These are phyloP conservation scores for Synergus laeviventris DNA, from an alignment of 2,888 invertebrate species.

Conservation along the genomic window DNA sequence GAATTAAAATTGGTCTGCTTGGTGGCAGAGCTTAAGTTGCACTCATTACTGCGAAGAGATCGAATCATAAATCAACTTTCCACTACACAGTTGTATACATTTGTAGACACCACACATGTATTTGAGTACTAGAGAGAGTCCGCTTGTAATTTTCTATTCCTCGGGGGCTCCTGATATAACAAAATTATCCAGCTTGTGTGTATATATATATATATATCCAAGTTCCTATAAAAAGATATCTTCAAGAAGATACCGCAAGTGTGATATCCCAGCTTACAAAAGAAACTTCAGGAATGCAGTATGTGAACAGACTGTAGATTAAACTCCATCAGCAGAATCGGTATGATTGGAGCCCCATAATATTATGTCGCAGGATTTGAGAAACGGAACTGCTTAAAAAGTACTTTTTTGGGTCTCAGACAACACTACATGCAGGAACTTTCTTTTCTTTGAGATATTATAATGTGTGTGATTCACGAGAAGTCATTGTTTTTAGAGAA, in stretches of 20 bases:
- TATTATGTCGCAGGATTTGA: background rate
- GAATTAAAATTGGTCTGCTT: constrained; percentile 34
- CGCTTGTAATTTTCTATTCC: background rate
- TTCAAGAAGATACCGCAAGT: background rate
- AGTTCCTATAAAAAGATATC: background rate
- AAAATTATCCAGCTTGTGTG: background rate
- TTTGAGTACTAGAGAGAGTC: background rate
- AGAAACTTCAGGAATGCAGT: constrained; percentile 7
- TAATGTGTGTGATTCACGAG: background rate
- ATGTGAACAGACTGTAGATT: constrained; percentile 16
- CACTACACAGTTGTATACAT: constrained; percentile 1
- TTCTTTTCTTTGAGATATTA: background rate
- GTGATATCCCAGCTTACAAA: background rate
- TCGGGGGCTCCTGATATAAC: background rate
- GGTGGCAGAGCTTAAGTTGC: constrained; percentile 25
- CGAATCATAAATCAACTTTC: constrained; percentile 35
- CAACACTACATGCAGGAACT: background rate
- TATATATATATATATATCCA: background rate
- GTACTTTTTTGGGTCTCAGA: background rate
- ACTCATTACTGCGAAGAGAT: constrained; percentile 34
- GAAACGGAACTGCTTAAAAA: background rate
- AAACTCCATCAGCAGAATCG: constrained; percentile 6
- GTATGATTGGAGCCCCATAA: background rate
- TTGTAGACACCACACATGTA: background rate
- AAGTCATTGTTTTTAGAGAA: constrained; percentile 4